These are phyloP conservation scores for Leptopilina clavipes DNA, from an alignment of 1,140 invertebrate genomes.

Conservation along the genomic window DNA sequence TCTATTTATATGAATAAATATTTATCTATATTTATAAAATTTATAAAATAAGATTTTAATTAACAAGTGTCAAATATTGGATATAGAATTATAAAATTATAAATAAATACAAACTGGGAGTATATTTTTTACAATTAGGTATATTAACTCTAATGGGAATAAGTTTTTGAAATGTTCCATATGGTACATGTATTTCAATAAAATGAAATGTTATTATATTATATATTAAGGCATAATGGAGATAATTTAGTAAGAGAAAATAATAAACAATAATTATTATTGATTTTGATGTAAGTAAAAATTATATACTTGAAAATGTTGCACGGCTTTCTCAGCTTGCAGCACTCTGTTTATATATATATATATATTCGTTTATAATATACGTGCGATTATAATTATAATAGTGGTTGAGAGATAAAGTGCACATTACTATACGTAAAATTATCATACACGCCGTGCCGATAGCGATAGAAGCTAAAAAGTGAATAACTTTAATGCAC, in stretches of 20 bases:
- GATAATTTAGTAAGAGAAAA: not conserved
- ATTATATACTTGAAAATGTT: not conserved
- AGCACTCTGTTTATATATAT: slow-evolving; percentile 12
- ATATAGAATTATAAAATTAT: too few species aligned
- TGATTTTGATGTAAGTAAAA: not conserved
- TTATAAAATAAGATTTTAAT: not conserved
- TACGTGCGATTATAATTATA: slow-evolving; percentile 24
- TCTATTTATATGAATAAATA: too few species aligned
- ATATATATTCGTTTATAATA: slow-evolving; percentile 35
- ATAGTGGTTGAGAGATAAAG: not conserved
- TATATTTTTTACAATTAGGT: too few species aligned
- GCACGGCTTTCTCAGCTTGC: not conserved
- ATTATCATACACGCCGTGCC: slow-evolving; percentile 14
- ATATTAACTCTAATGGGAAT: too few species aligned
- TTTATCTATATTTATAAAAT: too few species aligned
- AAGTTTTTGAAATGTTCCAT: too few species aligned
- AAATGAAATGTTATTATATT: not conserved
- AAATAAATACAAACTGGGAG: too few species aligned
- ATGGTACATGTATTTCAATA: not conserved
- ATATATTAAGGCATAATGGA: not conserved
- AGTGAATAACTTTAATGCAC: not conserved
- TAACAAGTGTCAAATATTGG: not conserved
- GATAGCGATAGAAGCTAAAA: slow-evolving; percentile 9
- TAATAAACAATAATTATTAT: not conserved
- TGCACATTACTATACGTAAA: slow-evolving; percentile 19